These are phyloP conservation scores for Sinopyrophorus schimmeli DNA, from an alignment of 2,888 invertebrate genomes.

Conservation along the genomic window DNA sequence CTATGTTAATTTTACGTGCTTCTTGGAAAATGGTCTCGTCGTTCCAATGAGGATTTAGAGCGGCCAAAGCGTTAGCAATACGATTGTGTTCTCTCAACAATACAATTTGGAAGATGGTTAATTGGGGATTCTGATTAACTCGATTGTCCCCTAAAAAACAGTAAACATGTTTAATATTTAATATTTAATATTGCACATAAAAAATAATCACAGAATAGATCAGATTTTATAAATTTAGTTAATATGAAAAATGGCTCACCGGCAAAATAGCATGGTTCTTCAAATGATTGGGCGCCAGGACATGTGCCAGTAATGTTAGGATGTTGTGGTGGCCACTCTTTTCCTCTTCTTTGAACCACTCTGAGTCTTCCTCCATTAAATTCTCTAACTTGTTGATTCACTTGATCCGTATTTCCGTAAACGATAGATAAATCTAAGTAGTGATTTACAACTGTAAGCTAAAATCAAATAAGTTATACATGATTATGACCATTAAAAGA, in stretches of 20 bases:
- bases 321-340: slow-evolving; percentile 72
- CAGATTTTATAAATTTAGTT: too few relatives aligned
- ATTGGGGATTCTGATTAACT: slow-evolving; percentile 73
- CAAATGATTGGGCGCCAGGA: slow-evolving; percentile 59
- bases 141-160: slow-evolving; percentile 65
- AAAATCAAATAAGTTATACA: slow-evolving; percentile 31
- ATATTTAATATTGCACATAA: background rate
- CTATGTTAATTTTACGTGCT: slow-evolving; percentile 69
- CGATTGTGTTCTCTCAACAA: slow-evolving; percentile 76
- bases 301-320: slow-evolving; percentile 72
- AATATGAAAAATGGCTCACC: slow-evolving; percentile 59
- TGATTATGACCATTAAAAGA: background rate
- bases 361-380: slow-evolving; percentile 71
- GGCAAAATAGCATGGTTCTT: slow-evolving; percentile 75
- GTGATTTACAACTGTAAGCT: slow-evolving; percentile 71
- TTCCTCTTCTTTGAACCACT: slow-evolving; percentile 64
- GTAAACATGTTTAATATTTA: background rate
- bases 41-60: slow-evolving; percentile 74
- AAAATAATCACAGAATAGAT: slow-evolving; percentile 8
- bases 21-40: slow-evolving; percentile 77
- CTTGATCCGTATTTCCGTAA: slow-evolving; percentile 73
- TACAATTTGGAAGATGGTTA: slow-evolving; percentile 69
- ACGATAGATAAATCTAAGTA: slow-evolving; percentile 79
- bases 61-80: slow-evolving; percentile 62
- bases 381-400: slow-evolving; percentile 68